A percentile compares a stretch with the other conserved stretches of the same genome.
These are phyloP conservation scores for Antechinus stuartii DNA, from an alignment of 2,113 vertebrate species.

Conservation along the genomic window DNA sequence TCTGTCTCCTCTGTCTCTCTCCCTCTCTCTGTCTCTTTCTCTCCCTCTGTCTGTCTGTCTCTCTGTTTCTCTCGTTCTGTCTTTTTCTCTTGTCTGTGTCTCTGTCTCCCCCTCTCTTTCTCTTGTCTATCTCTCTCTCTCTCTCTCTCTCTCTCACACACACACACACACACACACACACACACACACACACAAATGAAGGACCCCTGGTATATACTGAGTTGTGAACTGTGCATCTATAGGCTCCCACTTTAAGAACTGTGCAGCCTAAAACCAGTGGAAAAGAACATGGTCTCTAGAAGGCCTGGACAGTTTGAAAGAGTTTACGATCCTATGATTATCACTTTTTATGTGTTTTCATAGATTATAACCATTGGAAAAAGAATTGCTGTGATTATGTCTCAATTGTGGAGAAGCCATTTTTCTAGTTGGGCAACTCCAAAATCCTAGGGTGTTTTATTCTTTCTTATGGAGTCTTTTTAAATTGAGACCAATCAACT, in stretches of 20 bases:
- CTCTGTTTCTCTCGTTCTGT: too few species aligned
- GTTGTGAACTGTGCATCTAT: neutral
- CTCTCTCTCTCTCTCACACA: too few species aligned
- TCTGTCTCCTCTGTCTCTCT: too few species aligned
- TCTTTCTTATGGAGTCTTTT: neutral
- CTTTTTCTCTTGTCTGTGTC: too few species aligned
- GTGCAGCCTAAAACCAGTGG: constrained; percentile 3
- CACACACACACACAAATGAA: neutral
- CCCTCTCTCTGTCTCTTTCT: too few species aligned
- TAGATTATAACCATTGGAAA: neutral
- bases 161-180: neutral
- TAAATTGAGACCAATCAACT: neutral
- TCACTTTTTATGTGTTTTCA: neutral
- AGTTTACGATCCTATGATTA: neutral
- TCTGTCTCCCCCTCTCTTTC: too few species aligned
- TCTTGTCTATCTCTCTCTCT: too few species aligned
- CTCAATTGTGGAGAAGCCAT: neutral
- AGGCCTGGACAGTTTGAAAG: neutral
- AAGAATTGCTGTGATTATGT: neutral
- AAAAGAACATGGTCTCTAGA: constrained; percentile 13
- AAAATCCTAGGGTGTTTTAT: neutral
- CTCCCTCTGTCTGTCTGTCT: too few species aligned
- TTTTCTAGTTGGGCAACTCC: neutral
- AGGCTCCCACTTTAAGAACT: neutral
- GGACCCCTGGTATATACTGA: neutral